Conservation (phyloP, 2,888 invertebrate genomes). For the Drosophila atripex region DNA sequence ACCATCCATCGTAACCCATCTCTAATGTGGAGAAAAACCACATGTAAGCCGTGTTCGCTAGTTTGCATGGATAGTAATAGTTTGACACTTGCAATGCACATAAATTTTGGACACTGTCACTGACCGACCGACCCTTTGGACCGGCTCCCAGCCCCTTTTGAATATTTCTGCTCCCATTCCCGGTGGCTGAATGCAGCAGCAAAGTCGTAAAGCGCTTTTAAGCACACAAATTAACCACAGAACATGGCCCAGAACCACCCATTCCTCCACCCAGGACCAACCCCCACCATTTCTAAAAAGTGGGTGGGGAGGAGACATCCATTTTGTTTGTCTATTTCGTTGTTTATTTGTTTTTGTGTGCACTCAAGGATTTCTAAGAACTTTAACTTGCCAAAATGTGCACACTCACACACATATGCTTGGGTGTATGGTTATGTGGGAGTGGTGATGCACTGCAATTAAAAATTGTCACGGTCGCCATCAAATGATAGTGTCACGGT, state of each 20-base stretch:
- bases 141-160: constrained; percentile 2
- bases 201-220: constrained; percentile 82
- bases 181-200: constrained; percentile 35
- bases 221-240: constrained; percentile 83
- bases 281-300: too few species aligned
- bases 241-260: constrained; percentile 58
- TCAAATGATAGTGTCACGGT: neutral
- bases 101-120: constrained; percentile 55
- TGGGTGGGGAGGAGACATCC: constrained; percentile 27
- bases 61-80: constrained; percentile 62
- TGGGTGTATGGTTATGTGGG: neutral
- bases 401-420: constrained; percentile 18
- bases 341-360: constrained; percentile 82
- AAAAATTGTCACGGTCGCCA: neutral
- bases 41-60: constrained; percentile 5
- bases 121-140: constrained; percentile 61
- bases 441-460: constrained; percentile 5
- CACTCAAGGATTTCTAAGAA: constrained; percentile 82
- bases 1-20: constrained; percentile 2
- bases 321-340: constrained; percentile 77
- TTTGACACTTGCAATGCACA: constrained; percentile 82
- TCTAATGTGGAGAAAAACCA: neutral
- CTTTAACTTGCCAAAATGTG: constrained; percentile 77
- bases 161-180: constrained; percentile 1
- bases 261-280: neutral